A percentile compares a stretch with the other conserved stretches of the same genome.
phyloP scores from a whole-genome alignment of 2,113 vertebrate genomes.

The Equus quagga region DNA sequence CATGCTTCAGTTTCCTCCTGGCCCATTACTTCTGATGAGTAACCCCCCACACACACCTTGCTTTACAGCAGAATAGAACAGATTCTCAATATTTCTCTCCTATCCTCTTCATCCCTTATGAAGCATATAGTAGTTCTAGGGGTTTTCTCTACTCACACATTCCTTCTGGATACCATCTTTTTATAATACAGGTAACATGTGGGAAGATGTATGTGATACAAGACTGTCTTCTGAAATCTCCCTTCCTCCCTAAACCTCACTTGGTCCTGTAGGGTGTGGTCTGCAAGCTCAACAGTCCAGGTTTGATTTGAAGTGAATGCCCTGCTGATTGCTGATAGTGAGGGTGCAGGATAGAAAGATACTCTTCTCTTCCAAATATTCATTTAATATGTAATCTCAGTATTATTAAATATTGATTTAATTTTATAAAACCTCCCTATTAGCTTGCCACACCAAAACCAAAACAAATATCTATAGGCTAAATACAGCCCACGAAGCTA shows the following conservation, averaged over 20 bases:
- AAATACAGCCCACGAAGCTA: not conserved
- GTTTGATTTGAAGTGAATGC: not conserved
- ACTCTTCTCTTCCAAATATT: not conserved
- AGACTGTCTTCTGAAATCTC: not conserved
- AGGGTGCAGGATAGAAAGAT: not conserved
- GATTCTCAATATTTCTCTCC: not conserved
- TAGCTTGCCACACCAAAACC: not conserved
- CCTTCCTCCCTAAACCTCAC: not conserved
- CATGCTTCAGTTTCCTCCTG: not conserved
- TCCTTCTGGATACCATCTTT: not conserved
- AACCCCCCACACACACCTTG: not conserved
- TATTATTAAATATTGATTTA: not conserved
- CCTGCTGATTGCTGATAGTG: not conserved
- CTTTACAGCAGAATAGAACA: not conserved
- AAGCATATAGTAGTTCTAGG: not conserved
- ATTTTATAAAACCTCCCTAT: not conserved
- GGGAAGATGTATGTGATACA: not conserved
- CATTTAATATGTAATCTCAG: not conserved
- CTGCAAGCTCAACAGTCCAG: not conserved
- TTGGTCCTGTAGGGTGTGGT: not conserved
- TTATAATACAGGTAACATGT: not conserved
- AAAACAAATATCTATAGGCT: not conserved
- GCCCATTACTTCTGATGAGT: not conserved
- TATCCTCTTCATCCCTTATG: not conserved
- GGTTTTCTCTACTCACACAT: not conserved